Evolutionary conservation across 2,797 vertebrate genomes (phyloP), one percentile per base, ranked within the genome.

Genomic region (Cuculus canorus): DNA sequence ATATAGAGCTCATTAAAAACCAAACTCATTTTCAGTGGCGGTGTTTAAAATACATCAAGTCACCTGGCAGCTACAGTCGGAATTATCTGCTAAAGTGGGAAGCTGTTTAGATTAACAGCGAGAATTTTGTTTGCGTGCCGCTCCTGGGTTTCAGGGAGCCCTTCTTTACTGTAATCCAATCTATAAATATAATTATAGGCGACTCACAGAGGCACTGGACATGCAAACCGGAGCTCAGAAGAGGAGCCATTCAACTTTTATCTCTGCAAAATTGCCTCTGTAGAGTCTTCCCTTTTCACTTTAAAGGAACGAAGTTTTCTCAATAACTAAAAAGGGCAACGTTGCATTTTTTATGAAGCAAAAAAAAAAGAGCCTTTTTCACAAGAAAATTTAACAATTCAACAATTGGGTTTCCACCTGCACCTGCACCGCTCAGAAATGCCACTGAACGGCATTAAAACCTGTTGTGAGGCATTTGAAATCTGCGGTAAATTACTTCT

Each of bases 331-430:
- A 96, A 96, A 96, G 90, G 95, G 92, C 94, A 90, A 48, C 1
- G 53, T 2, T 96, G 88, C 63, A 91, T 78, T 96, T 97, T 92
- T 97, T 76, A 95, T 80, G 88, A 97, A 81, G 90, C n/a, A 69
- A 75, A 41, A 48, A 59, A 33, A 24, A 39, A n/a, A n/a, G n/a
- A 24, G 6, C n/a, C 25, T 35, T 94, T 84, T 96, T 82, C 60
- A 80, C 82, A 95, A 82, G 71, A 82, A 88, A 94, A 92, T 43
- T 25, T 72, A 89, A 89, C 68, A 63, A 75, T 81, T 88, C 69
- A 77, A 77, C 76, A 82, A 54, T 52, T 63, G 30, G 0, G 0
- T 22, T 88, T 47, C 88, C 77, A 70, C 82, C 91, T 65, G 86
- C 83, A 73, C 85, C 88, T 63, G 79, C 57, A 10, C 57, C 4